Percentiles rank a stretch among this genome's conserved stretches.
Evolutionary conservation across 2,888 invertebrate genomes (phyloP).

Genomic region (Drosophila paracracens): DNA sequence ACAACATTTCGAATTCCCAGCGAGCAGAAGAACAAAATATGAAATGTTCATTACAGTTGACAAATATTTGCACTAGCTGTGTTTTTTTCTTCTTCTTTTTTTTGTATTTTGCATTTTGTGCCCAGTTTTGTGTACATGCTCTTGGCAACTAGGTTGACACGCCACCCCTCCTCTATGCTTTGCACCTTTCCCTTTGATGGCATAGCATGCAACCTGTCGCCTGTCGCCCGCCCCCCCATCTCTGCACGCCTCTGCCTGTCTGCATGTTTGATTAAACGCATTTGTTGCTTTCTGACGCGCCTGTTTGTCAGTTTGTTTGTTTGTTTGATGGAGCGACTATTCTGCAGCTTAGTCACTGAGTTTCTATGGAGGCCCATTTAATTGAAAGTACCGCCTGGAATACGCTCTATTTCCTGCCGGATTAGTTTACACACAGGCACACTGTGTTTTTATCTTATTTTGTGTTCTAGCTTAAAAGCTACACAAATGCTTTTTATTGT

Average conservation of each 20-base stretch:
- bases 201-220: slow-evolving; percentile 25
- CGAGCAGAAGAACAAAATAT: slow-evolving; percentile 63
- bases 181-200: slow-evolving; percentile 36
- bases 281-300: slow-evolving; percentile 77
- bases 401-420: slow-evolving; percentile 53
- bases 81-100: slow-evolving; percentile 45
- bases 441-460: slow-evolving; percentile 4
- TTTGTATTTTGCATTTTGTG: slow-evolving; percentile 60
- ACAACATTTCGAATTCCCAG: slow-evolving; percentile 18
- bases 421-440: slow-evolving; percentile 44
- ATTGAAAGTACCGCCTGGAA: slow-evolving; percentile 54
- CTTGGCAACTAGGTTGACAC: slow-evolving; percentile 59
- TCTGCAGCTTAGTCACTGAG: slow-evolving; percentile 56
- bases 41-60: slow-evolving; percentile 81
- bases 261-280: slow-evolving; percentile 80
- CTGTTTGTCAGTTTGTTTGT: slow-evolving; percentile 40
- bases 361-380: slow-evolving; percentile 45
- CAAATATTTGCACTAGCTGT: slow-evolving; percentile 75
- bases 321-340: slow-evolving; percentile 42
- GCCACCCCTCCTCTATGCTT: background rate
- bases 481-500: slow-evolving; percentile 27
- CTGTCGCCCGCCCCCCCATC: background rate
- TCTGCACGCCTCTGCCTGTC: background rate
- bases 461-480: slow-evolving; percentile 22
- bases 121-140: slow-evolving; percentile 54